These are phyloP conservation scores for Tachycineta bicolor DNA, from an alignment of 2,113 vertebrate species.

Conservation along the genomic window DNA sequence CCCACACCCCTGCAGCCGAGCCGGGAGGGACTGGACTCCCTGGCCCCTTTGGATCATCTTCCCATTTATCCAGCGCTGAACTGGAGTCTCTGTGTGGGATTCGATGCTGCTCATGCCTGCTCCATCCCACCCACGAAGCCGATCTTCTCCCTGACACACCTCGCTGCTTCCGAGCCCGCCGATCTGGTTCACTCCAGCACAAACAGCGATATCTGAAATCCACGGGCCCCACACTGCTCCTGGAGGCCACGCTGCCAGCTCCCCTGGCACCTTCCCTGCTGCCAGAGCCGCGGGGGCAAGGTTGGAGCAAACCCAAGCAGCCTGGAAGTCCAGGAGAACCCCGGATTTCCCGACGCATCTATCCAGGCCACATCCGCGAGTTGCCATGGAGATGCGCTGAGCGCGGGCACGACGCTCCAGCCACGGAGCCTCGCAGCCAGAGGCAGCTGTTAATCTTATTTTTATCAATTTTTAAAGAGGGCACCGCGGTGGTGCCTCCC, in stretches of 20 bases:
- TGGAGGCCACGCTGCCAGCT: rapidly evolving
- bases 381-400: conserved; percentile 66
- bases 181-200: not conserved
- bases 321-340: not conserved
- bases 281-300: rapidly evolving
- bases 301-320: not conserved
- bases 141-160: rapidly evolving
- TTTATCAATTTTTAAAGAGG: conserved; percentile 49
- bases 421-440: conserved; percentile 20
- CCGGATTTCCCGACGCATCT: not conserved
- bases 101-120: rapidly evolving
- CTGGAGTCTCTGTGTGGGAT: not conserved
- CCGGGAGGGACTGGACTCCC: rapidly evolving
- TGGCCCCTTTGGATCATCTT: not conserved
- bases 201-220: rapidly evolving
- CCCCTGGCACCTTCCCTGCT: not conserved
- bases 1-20: rapidly evolving
- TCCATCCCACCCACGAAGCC: rapidly evolving
- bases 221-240: not conserved
- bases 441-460: conserved; percentile 50
- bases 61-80: not conserved
- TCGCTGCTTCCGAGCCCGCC: not conserved
- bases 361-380: not conserved
- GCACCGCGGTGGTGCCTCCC: not conserved
- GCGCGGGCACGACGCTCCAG: not conserved